These are phyloP conservation scores for Lutraria rhynchaena DNA, from an alignment of 1,140 invertebrate species.

Conservation along the genomic window DNA sequence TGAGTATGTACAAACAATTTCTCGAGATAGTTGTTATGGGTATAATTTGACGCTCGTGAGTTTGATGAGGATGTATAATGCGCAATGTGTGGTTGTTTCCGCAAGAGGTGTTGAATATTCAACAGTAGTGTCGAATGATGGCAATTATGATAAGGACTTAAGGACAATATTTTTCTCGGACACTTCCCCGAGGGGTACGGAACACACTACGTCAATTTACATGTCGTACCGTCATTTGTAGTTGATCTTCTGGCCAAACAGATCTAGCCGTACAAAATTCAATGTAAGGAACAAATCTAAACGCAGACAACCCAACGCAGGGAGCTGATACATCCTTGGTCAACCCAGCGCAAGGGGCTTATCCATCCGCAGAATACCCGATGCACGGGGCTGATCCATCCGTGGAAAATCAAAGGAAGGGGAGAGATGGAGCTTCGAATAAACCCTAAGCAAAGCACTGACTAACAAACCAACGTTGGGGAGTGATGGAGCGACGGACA, in stretches of 20 bases:
- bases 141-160: slow-evolving; percentile 10
- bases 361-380: too few relatives aligned
- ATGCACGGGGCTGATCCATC: too few relatives aligned
- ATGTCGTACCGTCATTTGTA: background rate
- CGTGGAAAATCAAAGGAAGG: too few relatives aligned
- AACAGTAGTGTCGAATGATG: slow-evolving; percentile 24
- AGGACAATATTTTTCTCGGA: background rate
- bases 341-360: too few relatives aligned
- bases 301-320: background rate
- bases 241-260: too few relatives aligned
- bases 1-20: background rate
- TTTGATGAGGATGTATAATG: slow-evolving; percentile 34
- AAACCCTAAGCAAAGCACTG: too few relatives aligned
- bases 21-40: slow-evolving; percentile 18
- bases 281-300: background rate
- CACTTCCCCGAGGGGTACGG: slow-evolving; percentile 31
- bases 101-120: background rate
- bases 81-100: slow-evolving; percentile 20
- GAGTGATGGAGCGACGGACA: slow-evolving; percentile 3
- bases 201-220: slow-evolving; percentile 34
- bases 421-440: too few relatives aligned
- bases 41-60: slow-evolving; percentile 29
- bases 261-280: too few relatives aligned
- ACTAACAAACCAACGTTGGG: slow-evolving; percentile 10
- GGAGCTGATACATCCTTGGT: too few relatives aligned